Base-by-base conservation (phyloP, 2,797 vertebrate genomes). In the Silurus lanzhouensis region DNA sequence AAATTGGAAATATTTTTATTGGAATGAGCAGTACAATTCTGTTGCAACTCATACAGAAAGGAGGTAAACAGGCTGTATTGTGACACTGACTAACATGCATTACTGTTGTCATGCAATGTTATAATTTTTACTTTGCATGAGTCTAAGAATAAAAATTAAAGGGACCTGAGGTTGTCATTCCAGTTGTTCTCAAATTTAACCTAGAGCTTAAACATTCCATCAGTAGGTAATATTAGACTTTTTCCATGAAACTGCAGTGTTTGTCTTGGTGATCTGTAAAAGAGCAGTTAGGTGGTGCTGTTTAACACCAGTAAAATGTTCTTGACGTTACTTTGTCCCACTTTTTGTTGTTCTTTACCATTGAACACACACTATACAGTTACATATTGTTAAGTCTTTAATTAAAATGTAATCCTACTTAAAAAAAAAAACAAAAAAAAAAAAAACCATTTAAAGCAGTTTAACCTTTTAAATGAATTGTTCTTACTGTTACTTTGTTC, bases 21-120 rank as follows among this genome's bases (percentile, higher is more conserved):
- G 38, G 63, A 46, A 81, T 81, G 63, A 81, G 90, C 92, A 88
- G 90, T 91, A 93, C 94, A 88, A 93, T 96, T 97, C 95, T 97
- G 93, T 96, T 96, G 96, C 95, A 94, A 95, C 95, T 96, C 95
- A 96, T 98, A 98, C 96, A 98, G 97, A 97, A 97, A 95, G 96
- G 95, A 96, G 92, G 93, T 68, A 96, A 90, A 95, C 92, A 96
- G 95, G 96, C 95, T 96, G 94, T 97, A 96, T 97, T 96, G 96
- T 96, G 95, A 97, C 95, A 95, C 96, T 96, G 96, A 96, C 93
- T 90, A 93, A 91, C 93, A 92, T 84, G 87, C 87, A 87, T 87
- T 88, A 83, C 80, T 89, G 90, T 86, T 87, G 89, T 90, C 82
- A 85, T 89, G 89, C 88, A 78, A 87, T 89, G 87, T 90, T 60